phyloP scores from a whole-genome alignment of 2,113 vertebrate species.

The Atrichornis clamosus region DNA sequence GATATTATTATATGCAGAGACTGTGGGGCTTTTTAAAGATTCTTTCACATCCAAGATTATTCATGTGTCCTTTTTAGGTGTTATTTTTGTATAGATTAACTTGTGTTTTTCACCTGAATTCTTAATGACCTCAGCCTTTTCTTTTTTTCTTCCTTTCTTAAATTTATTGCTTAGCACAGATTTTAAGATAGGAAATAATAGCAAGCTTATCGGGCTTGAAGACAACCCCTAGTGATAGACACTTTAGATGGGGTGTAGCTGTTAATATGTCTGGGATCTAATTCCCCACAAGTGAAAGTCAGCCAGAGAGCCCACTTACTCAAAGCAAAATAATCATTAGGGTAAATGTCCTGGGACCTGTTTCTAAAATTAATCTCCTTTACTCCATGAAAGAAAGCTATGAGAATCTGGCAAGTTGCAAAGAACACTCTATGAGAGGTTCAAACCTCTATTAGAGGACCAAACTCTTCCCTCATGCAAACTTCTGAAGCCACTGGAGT shows the following conservation, averaged over 20 bases:
- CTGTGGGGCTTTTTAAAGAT: background rate
- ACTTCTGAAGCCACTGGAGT: background rate
- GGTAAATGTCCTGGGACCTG: background rate
- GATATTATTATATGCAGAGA: background rate
- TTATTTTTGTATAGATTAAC: background rate
- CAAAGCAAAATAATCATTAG: background rate
- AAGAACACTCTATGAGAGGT: background rate
- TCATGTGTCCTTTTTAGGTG: background rate
- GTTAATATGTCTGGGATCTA: conserved; percentile 28
- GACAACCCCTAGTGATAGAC: background rate
- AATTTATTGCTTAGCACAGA: conserved; percentile 7
- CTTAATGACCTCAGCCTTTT: background rate
- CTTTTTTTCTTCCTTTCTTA: background rate
- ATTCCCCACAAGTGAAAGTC: background rate
- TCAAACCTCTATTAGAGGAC: no score
- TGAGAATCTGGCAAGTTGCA: background rate
- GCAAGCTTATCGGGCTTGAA: conserved; percentile 17
- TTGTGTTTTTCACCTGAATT: background rate
- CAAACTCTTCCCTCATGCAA: background rate
- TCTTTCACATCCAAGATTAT: background rate
- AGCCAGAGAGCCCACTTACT: background rate
- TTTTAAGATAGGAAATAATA: conserved; percentile 12
- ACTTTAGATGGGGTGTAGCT: background rate
- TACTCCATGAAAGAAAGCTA: background rate
- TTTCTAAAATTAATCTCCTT: conserved; percentile 11